Evolutionary conservation across 2,888 invertebrate genomes (phyloP).

Genomic region (Macaria notata): DNA sequence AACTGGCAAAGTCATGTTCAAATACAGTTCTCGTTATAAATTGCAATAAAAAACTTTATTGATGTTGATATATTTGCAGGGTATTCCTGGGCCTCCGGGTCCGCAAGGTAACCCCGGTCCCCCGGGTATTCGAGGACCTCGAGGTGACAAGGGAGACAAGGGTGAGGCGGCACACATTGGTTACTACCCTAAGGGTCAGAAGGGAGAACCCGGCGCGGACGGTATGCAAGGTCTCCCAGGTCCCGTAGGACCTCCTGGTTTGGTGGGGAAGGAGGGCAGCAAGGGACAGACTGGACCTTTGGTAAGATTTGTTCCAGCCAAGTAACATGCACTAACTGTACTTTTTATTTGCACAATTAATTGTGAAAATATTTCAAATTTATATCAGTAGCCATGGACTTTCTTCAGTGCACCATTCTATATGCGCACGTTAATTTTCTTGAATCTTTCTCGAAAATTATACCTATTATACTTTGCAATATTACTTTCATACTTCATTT

Average conservation of each 20-base stretch:
- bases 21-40: no score
- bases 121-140: conserved; percentile 86
- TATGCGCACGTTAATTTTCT: no score
- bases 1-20: no score
- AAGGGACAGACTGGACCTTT: conserved; percentile 84
- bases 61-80: conserved; percentile 69
- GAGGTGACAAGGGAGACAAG: conserved; percentile 88
- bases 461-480: no score
- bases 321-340: no score
- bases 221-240: conserved; percentile 87
- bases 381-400: background rate
- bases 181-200: conserved; percentile 88
- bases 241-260: conserved; percentile 84
- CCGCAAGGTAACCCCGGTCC: conserved; percentile 87
- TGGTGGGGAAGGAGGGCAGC: conserved; percentile 80
- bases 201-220: conserved; percentile 91
- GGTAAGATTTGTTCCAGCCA: conserved; percentile 56
- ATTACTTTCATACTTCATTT: no score
- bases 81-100: conserved; percentile 88
- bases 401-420: no score
- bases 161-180: conserved; percentile 91
- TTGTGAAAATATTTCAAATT: background rate
- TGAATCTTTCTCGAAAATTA: no score
- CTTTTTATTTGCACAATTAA: no score
- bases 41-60: no score